Percentiles rank a stretch among this genome's conserved stretches.
Evolutionary conservation across 2,113 vertebrate species (phyloP).

Genomic region (Circaetus cinerascens): DNA sequence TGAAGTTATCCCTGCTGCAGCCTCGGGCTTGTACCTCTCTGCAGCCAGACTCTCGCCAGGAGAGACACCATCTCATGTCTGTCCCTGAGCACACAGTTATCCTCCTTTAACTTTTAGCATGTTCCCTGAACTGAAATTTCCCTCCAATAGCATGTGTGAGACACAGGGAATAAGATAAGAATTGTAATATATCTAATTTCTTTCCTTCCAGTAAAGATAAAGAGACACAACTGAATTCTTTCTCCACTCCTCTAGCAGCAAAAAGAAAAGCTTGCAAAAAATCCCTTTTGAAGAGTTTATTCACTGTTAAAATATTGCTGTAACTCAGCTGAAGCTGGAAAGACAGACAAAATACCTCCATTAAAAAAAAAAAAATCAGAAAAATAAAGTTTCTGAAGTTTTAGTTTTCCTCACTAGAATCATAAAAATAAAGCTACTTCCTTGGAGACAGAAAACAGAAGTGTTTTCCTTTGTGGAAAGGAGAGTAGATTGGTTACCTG

Average conservation of each 20-base stretch:
- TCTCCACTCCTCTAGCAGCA: background rate
- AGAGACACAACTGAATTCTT: slow-evolving; percentile 8
- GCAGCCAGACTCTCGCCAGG: background rate
- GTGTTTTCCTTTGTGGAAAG: background rate
- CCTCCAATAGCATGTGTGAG: background rate
- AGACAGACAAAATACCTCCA: background rate
- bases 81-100: background rate
- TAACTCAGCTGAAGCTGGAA: background rate
- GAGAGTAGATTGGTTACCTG: background rate
- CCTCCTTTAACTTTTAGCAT: slow-evolving; percentile 25
- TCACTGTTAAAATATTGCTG: background rate
- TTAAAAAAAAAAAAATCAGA: background rate
- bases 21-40: background rate
- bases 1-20: background rate
- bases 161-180: background rate
- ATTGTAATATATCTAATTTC: background rate
- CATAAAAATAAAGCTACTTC: background rate
- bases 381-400: background rate
- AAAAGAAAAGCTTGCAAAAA: background rate
- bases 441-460: background rate
- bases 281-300: background rate
- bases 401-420: background rate
- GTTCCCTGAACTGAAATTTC: slow-evolving; percentile 23
- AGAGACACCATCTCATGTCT: background rate
- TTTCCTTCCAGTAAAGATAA: slow-evolving; percentile 19